Evolutionary conservation across 2,797 vertebrate genomes (phyloP).

Genomic region (Cossypha dichroa): DNA sequence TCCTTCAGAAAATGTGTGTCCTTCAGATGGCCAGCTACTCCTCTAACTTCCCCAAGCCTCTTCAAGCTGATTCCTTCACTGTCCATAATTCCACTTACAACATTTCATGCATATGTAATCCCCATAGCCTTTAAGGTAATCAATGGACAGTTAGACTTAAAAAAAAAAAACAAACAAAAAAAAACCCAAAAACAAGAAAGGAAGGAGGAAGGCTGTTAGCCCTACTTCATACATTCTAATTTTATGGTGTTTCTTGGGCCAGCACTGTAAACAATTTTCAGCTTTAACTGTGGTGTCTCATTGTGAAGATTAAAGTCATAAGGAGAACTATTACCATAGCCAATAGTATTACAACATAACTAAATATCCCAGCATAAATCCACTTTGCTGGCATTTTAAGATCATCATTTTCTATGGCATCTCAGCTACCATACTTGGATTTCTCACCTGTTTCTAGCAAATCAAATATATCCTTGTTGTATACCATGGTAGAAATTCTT

Average conservation of each 20-base stretch:
- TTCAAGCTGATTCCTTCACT: conserved; percentile 34
- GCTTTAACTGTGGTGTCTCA: conserved; percentile 42
- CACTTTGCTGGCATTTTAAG: conserved; percentile 31
- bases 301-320: conserved; percentile 49
- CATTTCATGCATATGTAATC: conserved; percentile 47
- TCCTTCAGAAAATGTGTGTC: conserved; percentile 10
- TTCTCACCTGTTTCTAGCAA: not conserved
- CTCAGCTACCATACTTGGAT: not conserved
- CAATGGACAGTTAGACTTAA: not conserved
- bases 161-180: not conserved
- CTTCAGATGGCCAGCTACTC: not conserved
- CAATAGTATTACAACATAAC: conserved; percentile 27
- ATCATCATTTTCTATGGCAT: conserved; percentile 23
- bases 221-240: not conserved
- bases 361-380: conserved; percentile 53
- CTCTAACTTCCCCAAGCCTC: conserved; percentile 51
- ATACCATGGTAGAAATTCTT: not conserved
- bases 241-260: not conserved
- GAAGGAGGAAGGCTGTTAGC: not conserved
- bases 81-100: not conserved
- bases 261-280: not conserved
- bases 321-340: conserved; percentile 8
- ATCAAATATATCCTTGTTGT: not conserved
- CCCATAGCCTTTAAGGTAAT: conserved; percentile 22
- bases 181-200: no score